phyloP scores from a whole-genome alignment of 2,797 vertebrate genomes.

The Siniperca obscura region DNA sequence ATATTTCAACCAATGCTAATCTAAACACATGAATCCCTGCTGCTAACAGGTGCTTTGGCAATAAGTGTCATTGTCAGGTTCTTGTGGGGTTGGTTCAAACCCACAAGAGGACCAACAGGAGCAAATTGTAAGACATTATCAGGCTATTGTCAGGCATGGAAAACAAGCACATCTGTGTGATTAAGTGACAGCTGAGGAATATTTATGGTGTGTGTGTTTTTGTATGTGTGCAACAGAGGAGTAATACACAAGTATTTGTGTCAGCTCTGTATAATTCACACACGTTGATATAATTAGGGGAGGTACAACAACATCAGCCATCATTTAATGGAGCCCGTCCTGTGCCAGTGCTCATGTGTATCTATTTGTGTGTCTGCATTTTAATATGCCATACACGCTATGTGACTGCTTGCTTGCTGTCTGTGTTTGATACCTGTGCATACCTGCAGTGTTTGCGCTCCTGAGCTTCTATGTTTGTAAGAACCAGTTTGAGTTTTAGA shows the following conservation, averaged over 20 bases:
- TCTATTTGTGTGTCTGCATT: constrained; percentile 15
- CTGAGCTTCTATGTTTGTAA: not conserved
- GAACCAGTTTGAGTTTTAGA: not conserved
- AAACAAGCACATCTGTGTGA: constrained; percentile 53
- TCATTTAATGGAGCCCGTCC: constrained; percentile 44
- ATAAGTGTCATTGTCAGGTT: constrained; percentile 9
- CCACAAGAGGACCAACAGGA: constrained; percentile 1
- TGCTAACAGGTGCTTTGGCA: constrained; percentile 31
- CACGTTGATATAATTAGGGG: constrained; percentile 38
- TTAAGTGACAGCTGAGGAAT: constrained; percentile 15
- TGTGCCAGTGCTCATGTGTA: not conserved
- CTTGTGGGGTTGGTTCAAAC: constrained; percentile 17
- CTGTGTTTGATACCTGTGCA: not conserved
- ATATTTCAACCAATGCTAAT: constrained; percentile 30
- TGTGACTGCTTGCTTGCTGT: not conserved
- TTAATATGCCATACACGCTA: constrained; percentile 18
- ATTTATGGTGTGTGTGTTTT: constrained; percentile 4
- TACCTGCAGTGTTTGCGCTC: constrained; percentile 8
- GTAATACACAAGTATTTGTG: constrained; percentile 25
- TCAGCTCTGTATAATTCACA: constrained; percentile 44
- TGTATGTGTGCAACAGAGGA: constrained; percentile 24
- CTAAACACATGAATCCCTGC: constrained; percentile 6
- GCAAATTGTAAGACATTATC: constrained; percentile 21
- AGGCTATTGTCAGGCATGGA: not conserved
- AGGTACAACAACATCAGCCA: constrained; percentile 30